A percentile compares a stretch with the other conserved stretches of the same genome.
phyloP scores from a whole-genome alignment of 2,888 invertebrate species.

The Lasioglossum malachurum region DNA sequence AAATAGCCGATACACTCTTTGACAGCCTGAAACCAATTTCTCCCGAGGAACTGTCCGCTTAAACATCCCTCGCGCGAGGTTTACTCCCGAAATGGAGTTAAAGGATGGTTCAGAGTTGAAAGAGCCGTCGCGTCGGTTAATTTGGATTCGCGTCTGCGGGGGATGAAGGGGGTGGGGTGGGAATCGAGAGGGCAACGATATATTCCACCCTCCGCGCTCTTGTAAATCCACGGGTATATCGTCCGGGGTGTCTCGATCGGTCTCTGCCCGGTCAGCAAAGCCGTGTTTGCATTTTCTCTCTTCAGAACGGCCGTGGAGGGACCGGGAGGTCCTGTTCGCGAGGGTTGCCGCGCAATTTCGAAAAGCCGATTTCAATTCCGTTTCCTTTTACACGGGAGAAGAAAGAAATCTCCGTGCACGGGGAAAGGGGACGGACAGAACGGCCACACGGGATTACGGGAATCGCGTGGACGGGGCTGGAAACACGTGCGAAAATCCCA shows the following conservation, averaged over 20 bases:
- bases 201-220: constrained; percentile 19
- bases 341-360: constrained; percentile 80
- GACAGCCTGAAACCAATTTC: not conserved
- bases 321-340: constrained; percentile 25
- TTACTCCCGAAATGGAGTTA: not conserved
- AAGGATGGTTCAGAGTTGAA: constrained; percentile 36
- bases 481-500: constrained; percentile 77
- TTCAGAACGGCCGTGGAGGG: constrained; percentile 60
- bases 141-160: constrained; percentile 25
- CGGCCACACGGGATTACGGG: constrained; percentile 73
- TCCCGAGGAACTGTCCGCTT: not conserved
- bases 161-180: not conserved
- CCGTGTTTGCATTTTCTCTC: constrained; percentile 83
- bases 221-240: constrained; percentile 50
- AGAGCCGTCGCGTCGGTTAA: constrained; percentile 39
- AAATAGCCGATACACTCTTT: not conserved
- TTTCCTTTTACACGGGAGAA: constrained; percentile 77
- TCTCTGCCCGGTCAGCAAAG: constrained; percentile 58
- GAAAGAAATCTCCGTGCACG: constrained; percentile 74
- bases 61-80: constrained; percentile 8
- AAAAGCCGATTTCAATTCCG: constrained; percentile 84
- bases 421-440: constrained; percentile 49
- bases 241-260: constrained; percentile 48
- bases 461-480: constrained; percentile 71
- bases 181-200: constrained; percentile 36